These are phyloP conservation scores for Sitta carolinensis DNA, from an alignment of 2,797 vertebrate genomes.

Conservation along the genomic window DNA sequence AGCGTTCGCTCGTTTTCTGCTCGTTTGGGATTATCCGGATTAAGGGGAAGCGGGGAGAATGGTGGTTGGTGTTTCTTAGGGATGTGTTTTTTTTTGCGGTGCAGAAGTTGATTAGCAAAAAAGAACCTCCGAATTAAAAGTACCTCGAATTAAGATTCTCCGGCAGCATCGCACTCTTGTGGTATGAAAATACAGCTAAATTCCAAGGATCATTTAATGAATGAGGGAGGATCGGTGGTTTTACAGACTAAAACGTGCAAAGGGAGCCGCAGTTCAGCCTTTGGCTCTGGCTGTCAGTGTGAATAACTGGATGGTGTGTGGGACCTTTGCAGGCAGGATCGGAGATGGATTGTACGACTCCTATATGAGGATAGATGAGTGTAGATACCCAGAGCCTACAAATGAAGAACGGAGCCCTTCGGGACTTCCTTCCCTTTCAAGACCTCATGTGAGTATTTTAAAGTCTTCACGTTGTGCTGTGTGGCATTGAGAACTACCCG, in stretches of 20 bases:
- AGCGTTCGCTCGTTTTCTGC: not conserved
- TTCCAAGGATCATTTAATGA: not conserved
- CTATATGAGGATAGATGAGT: slow-evolving; percentile 96
- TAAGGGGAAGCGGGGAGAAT: not conserved
- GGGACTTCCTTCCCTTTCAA: slow-evolving; percentile 84
- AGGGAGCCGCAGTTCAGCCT: not conserved
- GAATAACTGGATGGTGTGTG: slow-evolving; percentile 41
- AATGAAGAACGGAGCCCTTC: slow-evolving; percentile 83
- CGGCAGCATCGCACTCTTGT: not conserved
- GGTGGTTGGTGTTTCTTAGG: not conserved
- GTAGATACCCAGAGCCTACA: slow-evolving; percentile 85
- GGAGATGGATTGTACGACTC: slow-evolving; percentile 93
- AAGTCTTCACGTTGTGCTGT: not conserved
- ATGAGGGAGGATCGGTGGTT: not conserved
- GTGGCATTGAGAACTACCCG: not conserved
- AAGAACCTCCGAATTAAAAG: not conserved
- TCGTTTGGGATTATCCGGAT: not conserved
- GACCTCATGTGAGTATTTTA: slow-evolving; percentile 86
- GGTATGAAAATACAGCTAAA: not conserved
- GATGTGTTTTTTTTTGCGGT: not conserved
- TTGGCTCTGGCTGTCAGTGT: not conserved
- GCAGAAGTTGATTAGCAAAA: not conserved
- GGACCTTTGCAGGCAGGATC: slow-evolving; percentile 81
- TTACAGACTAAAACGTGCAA: not conserved
- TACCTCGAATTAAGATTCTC: not conserved